These are phyloP conservation scores for Scomber japonicus DNA, from an alignment of 2,113 vertebrate species.

Conservation along the genomic window DNA sequence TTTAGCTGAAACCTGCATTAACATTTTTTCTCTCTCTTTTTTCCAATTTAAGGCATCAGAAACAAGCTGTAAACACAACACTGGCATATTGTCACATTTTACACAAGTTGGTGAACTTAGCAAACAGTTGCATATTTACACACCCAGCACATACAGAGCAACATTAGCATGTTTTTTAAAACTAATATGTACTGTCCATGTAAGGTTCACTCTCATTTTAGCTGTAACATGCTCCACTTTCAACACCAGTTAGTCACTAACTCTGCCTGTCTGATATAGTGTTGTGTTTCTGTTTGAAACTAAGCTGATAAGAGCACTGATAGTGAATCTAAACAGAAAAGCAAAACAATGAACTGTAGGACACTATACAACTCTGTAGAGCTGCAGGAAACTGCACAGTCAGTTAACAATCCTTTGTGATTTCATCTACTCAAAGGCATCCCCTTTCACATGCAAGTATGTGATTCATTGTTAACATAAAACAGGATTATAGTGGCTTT, in stretches of 20 bases:
- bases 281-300: not conserved
- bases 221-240: not conserved
- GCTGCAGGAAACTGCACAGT: not conserved
- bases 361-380: not conserved
- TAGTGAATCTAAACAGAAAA: not conserved
- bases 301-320: not conserved
- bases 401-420: too few species aligned
- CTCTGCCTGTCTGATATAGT: not conserved
- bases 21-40: not conserved
- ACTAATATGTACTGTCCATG: too few species aligned
- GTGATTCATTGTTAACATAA: not conserved
- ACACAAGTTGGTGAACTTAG: not conserved
- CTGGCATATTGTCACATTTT: not conserved
- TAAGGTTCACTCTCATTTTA: not conserved
- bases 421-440: too few species aligned
- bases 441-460: not conserved
- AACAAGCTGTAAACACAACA: not conserved
- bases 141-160: not conserved
- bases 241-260: not conserved
- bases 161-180: not conserved
- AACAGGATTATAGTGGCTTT: not conserved
- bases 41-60: not conserved
- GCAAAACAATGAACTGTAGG: slow-evolving; percentile 10
- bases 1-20: not conserved
- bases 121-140: too few species aligned